Evolutionary conservation across 2,797 vertebrate species (phyloP).

Genomic region (Premnoplex brunnescens): DNA sequence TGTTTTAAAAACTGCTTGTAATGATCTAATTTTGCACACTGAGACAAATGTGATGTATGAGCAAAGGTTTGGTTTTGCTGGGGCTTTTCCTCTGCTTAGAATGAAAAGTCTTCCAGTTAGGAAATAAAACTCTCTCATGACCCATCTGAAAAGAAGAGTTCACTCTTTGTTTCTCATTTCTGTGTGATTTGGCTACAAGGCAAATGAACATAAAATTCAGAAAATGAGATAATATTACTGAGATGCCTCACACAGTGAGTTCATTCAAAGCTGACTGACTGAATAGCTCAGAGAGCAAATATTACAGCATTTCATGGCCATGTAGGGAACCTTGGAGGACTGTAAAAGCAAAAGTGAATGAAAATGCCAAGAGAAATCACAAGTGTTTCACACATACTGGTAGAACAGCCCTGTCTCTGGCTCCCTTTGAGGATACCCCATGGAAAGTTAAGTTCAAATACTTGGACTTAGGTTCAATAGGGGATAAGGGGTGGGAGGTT

Average conservation of each 20-base stretch:
- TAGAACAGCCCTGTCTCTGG: background rate
- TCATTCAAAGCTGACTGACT: background rate
- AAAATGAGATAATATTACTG: background rate
- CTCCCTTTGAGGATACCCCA: background rate
- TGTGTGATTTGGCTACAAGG: background rate
- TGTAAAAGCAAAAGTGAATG: background rate
- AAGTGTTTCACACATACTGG: background rate
- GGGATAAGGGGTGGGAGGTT: fast-evolving
- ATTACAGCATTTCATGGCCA: background rate
- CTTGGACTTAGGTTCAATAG: background rate
- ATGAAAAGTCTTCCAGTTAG: background rate
- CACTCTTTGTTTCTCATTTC: background rate
- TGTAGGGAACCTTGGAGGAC: background rate
- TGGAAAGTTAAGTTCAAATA: background rate
- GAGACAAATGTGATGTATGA: background rate
- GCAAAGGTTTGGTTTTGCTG: background rate
- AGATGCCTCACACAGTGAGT: background rate
- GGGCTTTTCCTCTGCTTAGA: background rate
- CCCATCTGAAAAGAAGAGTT: background rate
- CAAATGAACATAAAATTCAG: background rate
- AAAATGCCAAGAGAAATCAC: background rate
- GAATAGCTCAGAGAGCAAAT: background rate
- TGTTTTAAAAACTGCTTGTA: conserved; percentile 33
- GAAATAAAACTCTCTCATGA: background rate
- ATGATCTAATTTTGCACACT: background rate